These are phyloP conservation scores for Andinoacara biseriatus DNA, from an alignment of 2,113 vertebrate genomes.

Conservation along the genomic window DNA sequence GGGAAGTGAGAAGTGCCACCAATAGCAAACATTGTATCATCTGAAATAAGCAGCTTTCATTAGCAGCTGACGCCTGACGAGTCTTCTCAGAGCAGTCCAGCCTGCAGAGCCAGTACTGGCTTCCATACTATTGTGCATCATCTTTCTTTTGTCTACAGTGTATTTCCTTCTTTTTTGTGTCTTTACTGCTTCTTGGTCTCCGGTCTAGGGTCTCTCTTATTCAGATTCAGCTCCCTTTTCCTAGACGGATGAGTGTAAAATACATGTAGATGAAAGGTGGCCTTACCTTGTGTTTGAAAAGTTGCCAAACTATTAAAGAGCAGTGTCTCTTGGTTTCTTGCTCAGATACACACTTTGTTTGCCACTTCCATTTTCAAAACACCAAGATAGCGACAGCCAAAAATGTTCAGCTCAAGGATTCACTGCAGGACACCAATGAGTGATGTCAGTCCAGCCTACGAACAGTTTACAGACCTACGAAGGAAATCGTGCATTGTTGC, in stretches of 20 bases:
- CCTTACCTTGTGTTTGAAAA: no score
- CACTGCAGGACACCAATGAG: neutral
- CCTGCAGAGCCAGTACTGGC: slow-evolving; percentile 8
- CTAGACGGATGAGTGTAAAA: neutral
- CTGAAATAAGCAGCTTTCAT: slow-evolving; percentile 44
- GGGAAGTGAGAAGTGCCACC: slow-evolving; percentile 4
- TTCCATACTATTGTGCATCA: neutral
- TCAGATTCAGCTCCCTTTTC: neutral
- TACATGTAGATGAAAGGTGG: no score
- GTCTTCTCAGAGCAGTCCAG: slow-evolving; percentile 1
- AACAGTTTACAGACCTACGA: neutral
- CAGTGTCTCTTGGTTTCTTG: neutral
- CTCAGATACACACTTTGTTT: neutral
- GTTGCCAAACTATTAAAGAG: neutral
- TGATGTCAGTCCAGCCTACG: neutral
- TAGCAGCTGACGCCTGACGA: slow-evolving; percentile 50
- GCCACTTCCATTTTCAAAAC: neutral
- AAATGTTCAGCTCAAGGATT: neutral
- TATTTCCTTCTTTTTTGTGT: neutral
- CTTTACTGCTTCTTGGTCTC: neutral
- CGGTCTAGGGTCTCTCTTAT: neutral
- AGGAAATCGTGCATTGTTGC: neutral
- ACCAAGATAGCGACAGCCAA: neutral
- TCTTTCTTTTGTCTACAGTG: neutral
- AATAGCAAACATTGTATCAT: slow-evolving; percentile 12